Evolutionary conservation across 92 coral and sea anemone genomes (phyloP).

Genomic region (Zoanthus solanderi): DNA sequence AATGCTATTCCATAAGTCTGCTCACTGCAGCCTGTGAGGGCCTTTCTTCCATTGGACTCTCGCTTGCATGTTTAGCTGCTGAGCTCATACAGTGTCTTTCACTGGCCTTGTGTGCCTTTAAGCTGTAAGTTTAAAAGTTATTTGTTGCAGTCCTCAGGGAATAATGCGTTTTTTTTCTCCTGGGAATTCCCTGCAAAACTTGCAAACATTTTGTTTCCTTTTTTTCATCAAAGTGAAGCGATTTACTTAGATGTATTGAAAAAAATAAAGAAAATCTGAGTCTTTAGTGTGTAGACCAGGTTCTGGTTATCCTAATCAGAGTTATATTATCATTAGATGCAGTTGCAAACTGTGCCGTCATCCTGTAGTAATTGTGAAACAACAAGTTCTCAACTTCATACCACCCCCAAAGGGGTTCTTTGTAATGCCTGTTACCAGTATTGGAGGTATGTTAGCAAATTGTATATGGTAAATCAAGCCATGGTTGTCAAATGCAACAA

Average conservation of each 20-base stretch:
- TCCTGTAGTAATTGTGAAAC: slow-evolving; percentile 81
- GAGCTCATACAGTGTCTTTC: slow-evolving; percentile 36
- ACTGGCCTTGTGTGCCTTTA: slow-evolving; percentile 39
- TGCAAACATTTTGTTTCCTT: slow-evolving; percentile 36
- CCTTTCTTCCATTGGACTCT: slow-evolving; percentile 46
- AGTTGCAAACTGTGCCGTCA: slow-evolving; percentile 62
- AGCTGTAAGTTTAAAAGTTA: slow-evolving; percentile 43
- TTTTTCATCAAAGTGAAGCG: slow-evolving; percentile 21
- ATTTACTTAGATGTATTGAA: neutral
- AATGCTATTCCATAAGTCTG: neutral
- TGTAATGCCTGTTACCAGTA: slow-evolving; percentile 94
- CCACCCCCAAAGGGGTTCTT: slow-evolving; percentile 87
- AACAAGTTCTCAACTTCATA: slow-evolving; percentile 80
- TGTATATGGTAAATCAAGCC: neutral
- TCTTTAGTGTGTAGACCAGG: too few species aligned
- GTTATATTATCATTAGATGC: slow-evolving; percentile 49
- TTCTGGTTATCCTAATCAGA: neutral
- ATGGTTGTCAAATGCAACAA: too few species aligned
- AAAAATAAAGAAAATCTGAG: too few species aligned
- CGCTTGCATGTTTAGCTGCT: slow-evolving; percentile 44
- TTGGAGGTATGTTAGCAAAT: slow-evolving; percentile 75
- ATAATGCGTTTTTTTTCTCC: slow-evolving; percentile 30
- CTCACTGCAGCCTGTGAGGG: slow-evolving; percentile 48
- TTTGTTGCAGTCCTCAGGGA: slow-evolving; percentile 46
- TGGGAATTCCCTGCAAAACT: slow-evolving; percentile 48